A percentile compares a stretch with the other conserved stretches of the same genome.
phyloP scores from a whole-genome alignment of 2,797 vertebrate genomes.

The Lepidocolaptes lacrymiger region DNA sequence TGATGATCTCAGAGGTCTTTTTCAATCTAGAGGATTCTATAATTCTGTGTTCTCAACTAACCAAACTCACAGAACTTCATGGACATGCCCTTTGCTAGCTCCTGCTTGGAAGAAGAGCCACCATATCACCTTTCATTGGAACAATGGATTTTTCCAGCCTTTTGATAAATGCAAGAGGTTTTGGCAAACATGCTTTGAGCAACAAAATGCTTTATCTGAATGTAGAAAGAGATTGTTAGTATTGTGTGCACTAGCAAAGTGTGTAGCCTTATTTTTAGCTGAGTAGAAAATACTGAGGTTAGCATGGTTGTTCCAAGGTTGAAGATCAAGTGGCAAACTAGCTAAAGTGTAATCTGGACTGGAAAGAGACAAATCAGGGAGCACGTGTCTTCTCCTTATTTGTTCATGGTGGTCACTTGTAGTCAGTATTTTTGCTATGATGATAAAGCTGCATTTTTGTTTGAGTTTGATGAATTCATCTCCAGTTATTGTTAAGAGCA shows the following conservation, averaged over 20 bases:
- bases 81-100: not conserved
- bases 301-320: constrained; percentile 16
- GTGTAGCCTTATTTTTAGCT: not conserved
- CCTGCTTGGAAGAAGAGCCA: not conserved
- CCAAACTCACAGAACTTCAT: not conserved
- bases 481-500: not conserved
- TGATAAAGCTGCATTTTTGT: not conserved
- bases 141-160: not conserved
- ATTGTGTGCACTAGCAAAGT: not conserved
- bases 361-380: not conserved
- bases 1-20: not conserved
- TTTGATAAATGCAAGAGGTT: not conserved
- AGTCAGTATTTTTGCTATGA: not conserved
- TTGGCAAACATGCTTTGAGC: not conserved
- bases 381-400: not conserved
- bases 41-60: not conserved
- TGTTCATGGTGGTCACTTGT: not conserved
- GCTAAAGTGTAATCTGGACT: constrained; percentile 25
- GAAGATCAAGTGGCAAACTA: constrained; percentile 53
- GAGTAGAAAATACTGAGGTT: constrained; percentile 27
- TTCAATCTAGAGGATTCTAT: not conserved
- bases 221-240: not conserved
- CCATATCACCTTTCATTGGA: not conserved
- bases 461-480: not conserved
- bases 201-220: not conserved